These are phyloP conservation scores for Nothoprocta pentlandii DNA, from an alignment of 2,113 vertebrate species.

Conservation along the genomic window DNA sequence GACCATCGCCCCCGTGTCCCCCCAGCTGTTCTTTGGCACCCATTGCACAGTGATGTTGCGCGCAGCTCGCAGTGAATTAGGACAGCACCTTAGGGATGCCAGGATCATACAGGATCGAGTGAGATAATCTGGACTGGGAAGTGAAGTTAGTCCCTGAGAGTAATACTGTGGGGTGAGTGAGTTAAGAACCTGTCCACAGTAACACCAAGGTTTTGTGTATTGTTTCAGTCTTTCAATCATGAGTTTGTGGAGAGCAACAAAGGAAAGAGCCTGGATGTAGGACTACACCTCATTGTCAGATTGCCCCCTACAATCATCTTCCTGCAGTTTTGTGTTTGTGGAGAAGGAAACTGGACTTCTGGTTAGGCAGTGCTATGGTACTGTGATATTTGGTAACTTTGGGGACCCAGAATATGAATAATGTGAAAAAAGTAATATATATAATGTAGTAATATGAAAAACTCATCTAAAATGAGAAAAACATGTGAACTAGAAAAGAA, in stretches of 20 bases:
- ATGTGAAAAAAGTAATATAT: neutral
- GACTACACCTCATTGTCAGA: neutral
- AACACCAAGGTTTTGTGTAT: neutral
- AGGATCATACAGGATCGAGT: neutral
- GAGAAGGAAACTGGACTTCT: neutral
- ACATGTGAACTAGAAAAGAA: neutral
- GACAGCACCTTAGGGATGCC: neutral
- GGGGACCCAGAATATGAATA: neutral
- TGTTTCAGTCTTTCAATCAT: neutral
- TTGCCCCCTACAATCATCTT: neutral
- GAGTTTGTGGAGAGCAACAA: neutral
- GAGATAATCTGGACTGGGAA: neutral
- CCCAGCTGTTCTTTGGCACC: neutral
- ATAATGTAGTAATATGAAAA: neutral
- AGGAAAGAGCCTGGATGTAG: neutral
- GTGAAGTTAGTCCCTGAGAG: neutral
- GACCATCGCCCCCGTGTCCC: fast-evolving
- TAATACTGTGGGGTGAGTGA: neutral
- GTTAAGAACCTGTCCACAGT: neutral
- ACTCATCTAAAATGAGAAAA: too few relatives aligned
- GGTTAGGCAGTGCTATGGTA: neutral
- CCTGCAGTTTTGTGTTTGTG: neutral
- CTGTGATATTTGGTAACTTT: neutral
- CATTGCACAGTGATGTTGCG: fast-evolving
- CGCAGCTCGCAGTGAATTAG: neutral